Evolutionary conservation across 2,888 invertebrate species (phyloP).

Genomic region (Aproaerema taeniolella): DNA sequence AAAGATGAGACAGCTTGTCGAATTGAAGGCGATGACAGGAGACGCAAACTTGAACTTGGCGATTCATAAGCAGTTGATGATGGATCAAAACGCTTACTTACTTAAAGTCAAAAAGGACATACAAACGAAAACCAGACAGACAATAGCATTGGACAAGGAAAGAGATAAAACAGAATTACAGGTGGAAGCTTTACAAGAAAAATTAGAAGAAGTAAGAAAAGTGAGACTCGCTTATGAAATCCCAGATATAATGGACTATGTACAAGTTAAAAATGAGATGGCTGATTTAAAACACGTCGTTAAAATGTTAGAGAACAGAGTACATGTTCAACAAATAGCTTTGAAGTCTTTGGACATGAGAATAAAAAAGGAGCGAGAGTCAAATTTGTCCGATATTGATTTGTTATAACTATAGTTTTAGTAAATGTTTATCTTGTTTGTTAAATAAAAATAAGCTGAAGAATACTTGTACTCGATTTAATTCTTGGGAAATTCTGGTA

Average conservation of each 20-base stretch:
- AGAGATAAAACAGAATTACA: conserved; percentile 48
- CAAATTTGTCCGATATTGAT: too few relatives aligned
- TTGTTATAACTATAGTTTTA: too few relatives aligned
- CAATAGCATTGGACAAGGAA: conserved; percentile 58
- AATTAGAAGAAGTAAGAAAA: conserved; percentile 50
- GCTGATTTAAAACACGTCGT: conserved; percentile 58
- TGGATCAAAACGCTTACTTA: conserved; percentile 65
- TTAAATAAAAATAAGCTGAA: too few relatives aligned
- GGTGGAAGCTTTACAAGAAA: conserved; percentile 47
- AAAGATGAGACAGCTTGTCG: conserved; percentile 67
- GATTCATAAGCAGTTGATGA: conserved; percentile 74
- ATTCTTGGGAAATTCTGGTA: too few relatives aligned
- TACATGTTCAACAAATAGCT: conserved; percentile 55
- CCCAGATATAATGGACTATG: conserved; percentile 78
- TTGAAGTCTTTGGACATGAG: conserved; percentile 47
- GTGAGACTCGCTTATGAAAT: conserved; percentile 62
- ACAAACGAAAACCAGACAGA: conserved; percentile 48
- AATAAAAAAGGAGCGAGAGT: too few relatives aligned
- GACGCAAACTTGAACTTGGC: conserved; percentile 75
- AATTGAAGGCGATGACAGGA: conserved; percentile 78
- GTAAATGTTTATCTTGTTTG: too few relatives aligned
- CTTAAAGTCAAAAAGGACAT: conserved; percentile 55
- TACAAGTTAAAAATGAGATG: conserved; percentile 67
- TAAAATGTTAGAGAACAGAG: conserved; percentile 49
- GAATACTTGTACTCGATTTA: too few relatives aligned